Evolutionary conservation across 2,113 vertebrate species (phyloP).

Genomic region (Anhinga anhinga): DNA sequence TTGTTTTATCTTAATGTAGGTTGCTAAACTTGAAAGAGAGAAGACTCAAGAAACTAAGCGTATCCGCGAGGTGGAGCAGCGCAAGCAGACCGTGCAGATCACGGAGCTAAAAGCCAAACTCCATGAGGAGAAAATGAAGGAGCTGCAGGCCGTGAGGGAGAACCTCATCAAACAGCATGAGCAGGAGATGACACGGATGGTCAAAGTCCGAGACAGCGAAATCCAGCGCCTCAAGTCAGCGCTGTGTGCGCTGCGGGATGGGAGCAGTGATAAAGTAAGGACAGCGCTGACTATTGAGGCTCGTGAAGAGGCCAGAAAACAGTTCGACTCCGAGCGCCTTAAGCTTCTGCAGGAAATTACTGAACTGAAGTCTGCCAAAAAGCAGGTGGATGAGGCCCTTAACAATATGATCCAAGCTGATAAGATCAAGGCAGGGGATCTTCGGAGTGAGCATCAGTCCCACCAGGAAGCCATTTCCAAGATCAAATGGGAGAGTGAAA

Average conservation of each 20-base stretch:
- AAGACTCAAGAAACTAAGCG: conserved; percentile 96
- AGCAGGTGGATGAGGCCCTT: conserved; percentile 94
- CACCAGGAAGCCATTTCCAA: conserved; percentile 97
- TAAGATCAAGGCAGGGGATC: conserved; percentile 96
- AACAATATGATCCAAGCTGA: conserved; percentile 95
- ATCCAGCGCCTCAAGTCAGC: conserved; percentile 93
- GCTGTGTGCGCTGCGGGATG: conserved; percentile 87
- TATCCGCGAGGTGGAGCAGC: conserved; percentile 94
- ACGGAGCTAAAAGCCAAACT: conserved; percentile 95
- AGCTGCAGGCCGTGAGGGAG: conserved; percentile 92
- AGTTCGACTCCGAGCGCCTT: conserved; percentile 95
- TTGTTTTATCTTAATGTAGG: conserved; percentile 69
- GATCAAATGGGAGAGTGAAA: conserved; percentile 98
- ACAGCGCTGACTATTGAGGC: conserved; percentile 92
- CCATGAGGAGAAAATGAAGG: conserved; percentile 97
- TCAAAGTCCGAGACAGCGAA: conserved; percentile 94
- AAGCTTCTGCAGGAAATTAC: conserved; percentile 93
- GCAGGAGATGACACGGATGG: conserved; percentile 90
- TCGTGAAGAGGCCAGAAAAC: conserved; percentile 92
- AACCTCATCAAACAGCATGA: conserved; percentile 94
- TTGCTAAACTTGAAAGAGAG: conserved; percentile 93
- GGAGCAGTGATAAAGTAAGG: conserved; percentile 95
- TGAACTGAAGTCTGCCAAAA: conserved; percentile 90
- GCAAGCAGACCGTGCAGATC: conserved; percentile 92
- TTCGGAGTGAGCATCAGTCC: conserved; percentile 93